Conservation (phyloP, 2,888 invertebrate genomes). For the Campaea margaritaria region DNA sequence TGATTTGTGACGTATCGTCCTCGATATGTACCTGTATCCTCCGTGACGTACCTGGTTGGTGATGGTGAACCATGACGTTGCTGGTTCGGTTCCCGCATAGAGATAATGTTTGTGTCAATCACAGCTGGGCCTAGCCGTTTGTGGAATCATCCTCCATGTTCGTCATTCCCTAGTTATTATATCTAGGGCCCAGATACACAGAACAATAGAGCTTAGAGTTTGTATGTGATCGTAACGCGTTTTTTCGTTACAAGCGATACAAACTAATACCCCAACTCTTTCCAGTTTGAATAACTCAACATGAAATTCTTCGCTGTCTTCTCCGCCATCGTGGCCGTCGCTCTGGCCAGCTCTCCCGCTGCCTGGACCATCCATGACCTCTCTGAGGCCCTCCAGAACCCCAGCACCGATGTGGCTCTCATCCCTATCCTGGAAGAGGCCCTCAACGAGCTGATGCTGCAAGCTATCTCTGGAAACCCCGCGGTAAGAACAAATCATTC, state of each 20-base stretch:
- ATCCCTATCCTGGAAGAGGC: conserved; percentile 58
- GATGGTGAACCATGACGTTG: background rate
- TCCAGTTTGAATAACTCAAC: conserved; percentile 34
- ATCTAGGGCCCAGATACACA: no score
- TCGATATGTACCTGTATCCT: no score
- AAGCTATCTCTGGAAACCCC: conserved; percentile 50
- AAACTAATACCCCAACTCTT: background rate
- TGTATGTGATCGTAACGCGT: no score
- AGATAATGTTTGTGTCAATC: no score
- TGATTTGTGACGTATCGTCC: no score
- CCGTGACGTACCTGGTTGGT: background rate
- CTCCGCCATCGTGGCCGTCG: conserved; percentile 55
- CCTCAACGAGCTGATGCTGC: conserved; percentile 55
- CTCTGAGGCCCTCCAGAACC: conserved; percentile 57
- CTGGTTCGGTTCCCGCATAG: no score
- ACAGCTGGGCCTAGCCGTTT: no score
- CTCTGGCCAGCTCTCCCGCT: conserved; percentile 42
- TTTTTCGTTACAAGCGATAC: no score
- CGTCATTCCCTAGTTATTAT: no score
- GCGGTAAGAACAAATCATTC: conserved; percentile 52
- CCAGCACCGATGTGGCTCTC: conserved; percentile 51
- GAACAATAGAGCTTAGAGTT: no score
- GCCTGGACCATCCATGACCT: conserved; percentile 58
- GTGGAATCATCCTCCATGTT: no score
- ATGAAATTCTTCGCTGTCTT: conserved; percentile 73